Evolutionary conservation across 2,888 invertebrate genomes (phyloP).

Genomic region (Trissolcus brochymenae): DNA sequence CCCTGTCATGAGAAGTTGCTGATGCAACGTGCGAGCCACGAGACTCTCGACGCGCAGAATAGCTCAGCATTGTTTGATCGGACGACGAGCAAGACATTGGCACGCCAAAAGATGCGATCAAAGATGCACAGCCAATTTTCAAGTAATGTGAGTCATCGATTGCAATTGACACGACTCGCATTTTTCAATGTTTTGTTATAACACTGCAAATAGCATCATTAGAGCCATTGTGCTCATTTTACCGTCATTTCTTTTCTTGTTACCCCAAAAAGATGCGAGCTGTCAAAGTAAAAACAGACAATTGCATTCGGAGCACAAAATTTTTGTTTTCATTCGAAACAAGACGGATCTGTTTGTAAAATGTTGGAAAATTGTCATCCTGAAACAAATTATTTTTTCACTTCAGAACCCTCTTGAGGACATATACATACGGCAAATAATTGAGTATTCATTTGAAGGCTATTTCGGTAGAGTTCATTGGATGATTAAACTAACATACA

Average conservation of each 20-base stretch:
- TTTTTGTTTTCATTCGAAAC: no score
- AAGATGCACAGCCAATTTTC: slow-evolving; percentile 30
- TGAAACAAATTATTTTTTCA: no score
- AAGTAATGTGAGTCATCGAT: slow-evolving; percentile 41
- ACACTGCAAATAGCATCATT: slow-evolving; percentile 14
- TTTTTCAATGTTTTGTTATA: slow-evolving; percentile 9
- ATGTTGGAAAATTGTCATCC: no score
- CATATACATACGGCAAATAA: no score
- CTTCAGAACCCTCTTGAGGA: no score
- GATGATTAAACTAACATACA: no score
- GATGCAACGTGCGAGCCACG: slow-evolving; percentile 51
- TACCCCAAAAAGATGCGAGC: no score
- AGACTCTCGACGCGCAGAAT: slow-evolving; percentile 59
- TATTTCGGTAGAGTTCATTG: no score
- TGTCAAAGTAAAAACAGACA: no score
- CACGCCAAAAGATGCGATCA: slow-evolving; percentile 34
- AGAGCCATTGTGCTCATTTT: slow-evolving; percentile 14
- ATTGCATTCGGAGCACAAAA: no score
- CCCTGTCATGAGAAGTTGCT: slow-evolving; percentile 61
- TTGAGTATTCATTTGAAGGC: no score
- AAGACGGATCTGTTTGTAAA: no score
- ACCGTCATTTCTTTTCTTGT: not conserved
- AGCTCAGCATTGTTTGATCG: slow-evolving; percentile 66
- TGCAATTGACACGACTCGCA: slow-evolving; percentile 15
- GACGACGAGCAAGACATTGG: slow-evolving; percentile 65